Percentiles rank a stretch among this genome's conserved stretches.
phyloP scores from a whole-genome alignment of 2,113 vertebrate species.

The rabbit (Oryctolagus cuniculus) region DNA sequence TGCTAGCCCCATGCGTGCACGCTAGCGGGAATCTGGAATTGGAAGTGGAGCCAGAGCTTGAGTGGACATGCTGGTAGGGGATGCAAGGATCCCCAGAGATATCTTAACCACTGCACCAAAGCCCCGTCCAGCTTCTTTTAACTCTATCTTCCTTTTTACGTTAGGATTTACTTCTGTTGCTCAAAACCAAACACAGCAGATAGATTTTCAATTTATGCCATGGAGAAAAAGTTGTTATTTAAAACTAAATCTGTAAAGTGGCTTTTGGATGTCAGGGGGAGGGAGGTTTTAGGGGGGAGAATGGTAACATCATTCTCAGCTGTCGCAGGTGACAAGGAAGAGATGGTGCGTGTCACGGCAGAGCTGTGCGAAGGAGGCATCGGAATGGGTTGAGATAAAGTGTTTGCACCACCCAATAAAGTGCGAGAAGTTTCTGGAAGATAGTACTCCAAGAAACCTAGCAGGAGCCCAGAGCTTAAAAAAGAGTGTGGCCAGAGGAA shows the following conservation, averaged over 20 bases:
- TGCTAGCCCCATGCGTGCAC: no score
- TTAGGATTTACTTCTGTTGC: neutral
- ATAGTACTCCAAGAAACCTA: neutral
- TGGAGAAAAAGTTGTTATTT: neutral
- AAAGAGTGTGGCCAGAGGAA: neutral
- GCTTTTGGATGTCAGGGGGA: neutral
- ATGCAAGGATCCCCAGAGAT: no score
- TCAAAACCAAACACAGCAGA: neutral
- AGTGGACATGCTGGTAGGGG: no score
- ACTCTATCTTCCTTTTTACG: neutral
- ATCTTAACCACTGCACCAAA: no score
- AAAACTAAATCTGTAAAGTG: neutral
- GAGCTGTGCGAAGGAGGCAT: neutral
- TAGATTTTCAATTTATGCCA: conserved; percentile 7
- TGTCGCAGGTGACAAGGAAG: neutral
- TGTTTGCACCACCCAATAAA: neutral
- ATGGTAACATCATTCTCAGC: neutral
- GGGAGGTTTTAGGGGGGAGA: no score
- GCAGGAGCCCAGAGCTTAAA: neutral
- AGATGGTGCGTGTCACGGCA: neutral
- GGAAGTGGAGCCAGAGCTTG: no score
- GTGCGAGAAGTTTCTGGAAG: neutral
- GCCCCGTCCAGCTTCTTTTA: neutral
- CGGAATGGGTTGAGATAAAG: neutral
- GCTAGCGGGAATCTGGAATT: no score